Evolutionary conservation across 2,113 vertebrate species (phyloP).

Genomic region (Nasalis larvatus): DNA sequence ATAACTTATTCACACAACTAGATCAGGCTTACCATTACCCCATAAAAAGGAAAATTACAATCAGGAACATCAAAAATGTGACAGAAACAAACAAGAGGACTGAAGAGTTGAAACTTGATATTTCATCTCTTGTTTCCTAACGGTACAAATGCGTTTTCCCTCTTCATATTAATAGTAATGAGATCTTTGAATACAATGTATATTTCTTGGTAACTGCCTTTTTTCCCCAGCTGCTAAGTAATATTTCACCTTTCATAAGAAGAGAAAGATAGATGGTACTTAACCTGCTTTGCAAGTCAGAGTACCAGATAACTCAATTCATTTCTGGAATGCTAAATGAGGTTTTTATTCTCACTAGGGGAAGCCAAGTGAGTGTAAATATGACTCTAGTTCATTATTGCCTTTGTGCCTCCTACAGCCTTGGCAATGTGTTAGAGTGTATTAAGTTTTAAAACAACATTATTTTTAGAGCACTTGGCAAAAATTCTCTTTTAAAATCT

Average conservation of each 20-base stretch:
- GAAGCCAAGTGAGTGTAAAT: constrained; percentile 10
- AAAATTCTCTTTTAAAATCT: background rate
- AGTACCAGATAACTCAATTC: constrained; percentile 50
- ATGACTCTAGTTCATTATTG: constrained; percentile 51
- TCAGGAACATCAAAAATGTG: constrained; percentile 28
- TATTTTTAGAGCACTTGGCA: background rate
- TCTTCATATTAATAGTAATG: constrained; percentile 21
- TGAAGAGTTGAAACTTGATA: constrained; percentile 19
- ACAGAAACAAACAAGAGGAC: constrained; percentile 48
- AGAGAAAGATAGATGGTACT: constrained; percentile 59
- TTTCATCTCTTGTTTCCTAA: constrained; percentile 58
- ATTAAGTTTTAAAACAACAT: constrained; percentile 4
- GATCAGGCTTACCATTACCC: background rate
- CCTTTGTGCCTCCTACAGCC: constrained; percentile 7
- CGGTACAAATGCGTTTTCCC: constrained; percentile 52
- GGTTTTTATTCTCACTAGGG: background rate
- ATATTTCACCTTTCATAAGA: constrained; percentile 65
- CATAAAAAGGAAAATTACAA: constrained; percentile 15
- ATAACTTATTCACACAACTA: background rate
- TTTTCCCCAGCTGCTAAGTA: constrained; percentile 54
- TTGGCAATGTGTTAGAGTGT: constrained; percentile 16
- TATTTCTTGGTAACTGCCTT: constrained; percentile 62
- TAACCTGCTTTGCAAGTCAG: constrained; percentile 53
- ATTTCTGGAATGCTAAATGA: constrained; percentile 63
- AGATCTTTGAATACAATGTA: constrained; percentile 2